Evolutionary conservation across 2,113 vertebrate genomes (phyloP).

Genomic region (Dolichallabes microphthalmus): DNA sequence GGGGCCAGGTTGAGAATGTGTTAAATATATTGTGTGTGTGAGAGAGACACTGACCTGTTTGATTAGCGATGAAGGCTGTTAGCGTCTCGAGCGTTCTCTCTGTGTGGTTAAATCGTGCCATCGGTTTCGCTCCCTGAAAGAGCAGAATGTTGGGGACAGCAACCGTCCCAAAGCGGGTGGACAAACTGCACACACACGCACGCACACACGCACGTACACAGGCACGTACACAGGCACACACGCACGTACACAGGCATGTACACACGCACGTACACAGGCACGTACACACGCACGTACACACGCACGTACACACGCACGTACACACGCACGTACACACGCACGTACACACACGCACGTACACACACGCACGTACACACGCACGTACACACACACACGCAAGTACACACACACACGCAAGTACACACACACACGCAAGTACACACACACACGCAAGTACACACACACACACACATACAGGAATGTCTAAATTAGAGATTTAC

Average conservation of each 20-base stretch:
- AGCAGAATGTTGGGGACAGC: slow-evolving; percentile 96
- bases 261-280: not conserved
- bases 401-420: slow-evolving; percentile 37
- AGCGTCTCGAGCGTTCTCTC: slow-evolving; percentile 86
- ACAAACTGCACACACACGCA: slow-evolving; percentile 76
- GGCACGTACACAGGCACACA: not conserved
- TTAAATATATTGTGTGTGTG: not conserved
- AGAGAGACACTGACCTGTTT: slow-evolving; percentile 78
- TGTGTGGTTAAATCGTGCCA: slow-evolving; percentile 97
- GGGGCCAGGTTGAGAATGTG: not conserved
- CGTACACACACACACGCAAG: slow-evolving; percentile 23
- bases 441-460: slow-evolving; percentile 8
- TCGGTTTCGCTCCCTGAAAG: slow-evolving; percentile 96
- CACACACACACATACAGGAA: not conserved
- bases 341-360: not conserved
- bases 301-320: not conserved
- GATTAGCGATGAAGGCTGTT: slow-evolving; percentile 90
- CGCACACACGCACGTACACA: not conserved
- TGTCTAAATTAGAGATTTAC: not conserved
- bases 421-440: not conserved
- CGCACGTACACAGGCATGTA: not conserved
- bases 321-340: slow-evolving; percentile 16
- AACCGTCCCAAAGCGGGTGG: slow-evolving; percentile 94
- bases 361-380: slow-evolving; percentile 6
- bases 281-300: not conserved